Base-by-base conservation (phyloP, 2,113 vertebrate species). In the Spilogale gracilis region DNA sequence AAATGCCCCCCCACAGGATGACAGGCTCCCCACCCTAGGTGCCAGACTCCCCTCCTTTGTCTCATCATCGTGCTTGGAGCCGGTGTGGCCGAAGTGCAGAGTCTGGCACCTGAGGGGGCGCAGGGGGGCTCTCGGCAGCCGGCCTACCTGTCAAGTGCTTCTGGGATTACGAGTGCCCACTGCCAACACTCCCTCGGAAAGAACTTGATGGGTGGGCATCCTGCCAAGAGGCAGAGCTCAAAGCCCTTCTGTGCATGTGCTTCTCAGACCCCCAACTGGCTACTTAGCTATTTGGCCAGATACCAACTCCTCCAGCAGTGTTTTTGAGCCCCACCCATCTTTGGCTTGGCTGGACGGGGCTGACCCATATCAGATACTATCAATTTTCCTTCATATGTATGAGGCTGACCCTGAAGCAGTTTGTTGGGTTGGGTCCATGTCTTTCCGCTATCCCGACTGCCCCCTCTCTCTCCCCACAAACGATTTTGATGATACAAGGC, bases 201-300 rank as follows among this genome's bases (percentile, higher is more conserved):
- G 93, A 97, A 92, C 96, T 92, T 97, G 97, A 98, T 11, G 81
- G 85, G 94, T 95, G 54, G 97, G 97, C 94, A 6, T 54, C 73
- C 82, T 91, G 96, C 98, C 96, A 98, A 97, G 67, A 97, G 96
- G 92, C 92, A 97, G 94, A 95, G 83, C 95, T 97, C 96, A 98
- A 93, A 97, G 94, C 95, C 97, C 91, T 96, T 95, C 96, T 98
- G 96, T 95, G 88, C 87, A 69, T 96, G 90, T 94, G 96, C 90
- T 78, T 93, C 88, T 97, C 94, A 85, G 96, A 92, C 97, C 95
- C 95, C 97, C 92, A 93, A 94, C 93, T 94, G 93, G 93, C 97
- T 96, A 63, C 84, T 94, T 83, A 97, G 89, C 82, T 60, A 4
- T 81, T 97, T 97, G 97, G 97, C 94, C 60, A 48, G 58, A 82